These are phyloP conservation scores for Eueides isabella DNA, from an alignment of 1,140 invertebrate species.

Conservation along the genomic window DNA sequence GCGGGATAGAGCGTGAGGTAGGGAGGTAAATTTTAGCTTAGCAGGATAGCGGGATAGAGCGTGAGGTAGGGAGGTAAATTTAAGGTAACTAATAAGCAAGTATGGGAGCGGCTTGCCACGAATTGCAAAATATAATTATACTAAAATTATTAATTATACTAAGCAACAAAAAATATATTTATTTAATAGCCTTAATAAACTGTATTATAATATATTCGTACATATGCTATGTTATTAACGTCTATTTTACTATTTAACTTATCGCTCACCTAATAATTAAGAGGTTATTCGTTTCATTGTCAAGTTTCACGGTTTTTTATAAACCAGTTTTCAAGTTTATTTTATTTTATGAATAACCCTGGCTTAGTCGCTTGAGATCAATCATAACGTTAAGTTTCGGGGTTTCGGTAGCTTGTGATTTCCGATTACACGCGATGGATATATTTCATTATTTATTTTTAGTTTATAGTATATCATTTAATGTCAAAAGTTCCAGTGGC, in stretches of 20 bases:
- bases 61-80: too few species aligned
- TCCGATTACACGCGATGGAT: conserved; percentile 28
- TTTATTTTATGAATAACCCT: conserved; percentile 47
- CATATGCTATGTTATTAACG: too few species aligned
- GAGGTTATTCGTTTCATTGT: conserved; percentile 11
- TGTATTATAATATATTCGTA: too few species aligned
- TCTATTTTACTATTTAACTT: background rate
- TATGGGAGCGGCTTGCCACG: too few species aligned
- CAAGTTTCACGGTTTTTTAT: conserved; percentile 5
- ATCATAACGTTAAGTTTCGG: conserved; percentile 33
- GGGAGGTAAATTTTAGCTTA: too few species aligned
- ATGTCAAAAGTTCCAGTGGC: background rate
- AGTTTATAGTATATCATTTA: background rate
- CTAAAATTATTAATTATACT: too few species aligned
- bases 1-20: too few species aligned
- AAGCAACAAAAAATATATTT: too few species aligned
- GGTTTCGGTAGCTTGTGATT: conserved; percentile 34
- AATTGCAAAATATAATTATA: too few species aligned
- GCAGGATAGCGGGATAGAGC: too few species aligned
- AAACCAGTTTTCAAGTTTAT: conserved; percentile 33
- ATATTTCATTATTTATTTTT: conserved; percentile 11
- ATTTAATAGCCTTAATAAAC: too few species aligned
- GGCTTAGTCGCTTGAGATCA: conserved; percentile 35
- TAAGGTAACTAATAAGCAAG: too few species aligned
- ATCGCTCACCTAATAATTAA: background rate